Percentiles rank a stretch among this genome's conserved stretches.
Evolutionary conservation across 2,888 invertebrate genomes (phyloP).

Genomic region (Drosophila pegasa): DNA sequence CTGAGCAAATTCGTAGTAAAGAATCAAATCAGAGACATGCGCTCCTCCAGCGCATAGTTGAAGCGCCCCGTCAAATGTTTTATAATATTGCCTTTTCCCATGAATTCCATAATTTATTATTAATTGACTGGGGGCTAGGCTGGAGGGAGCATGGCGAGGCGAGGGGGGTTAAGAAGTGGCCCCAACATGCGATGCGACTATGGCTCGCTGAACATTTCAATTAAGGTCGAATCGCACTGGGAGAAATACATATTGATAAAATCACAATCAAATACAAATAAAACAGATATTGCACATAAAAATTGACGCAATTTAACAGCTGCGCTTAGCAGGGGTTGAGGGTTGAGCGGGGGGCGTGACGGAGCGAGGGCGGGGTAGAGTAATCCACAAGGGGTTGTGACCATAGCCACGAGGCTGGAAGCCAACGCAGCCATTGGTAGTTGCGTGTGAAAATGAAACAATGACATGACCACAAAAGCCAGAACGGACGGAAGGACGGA

Average conservation of each 20-base stretch:
- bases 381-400: constrained; percentile 31
- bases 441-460: constrained; percentile 79
- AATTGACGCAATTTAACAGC: constrained; percentile 68
- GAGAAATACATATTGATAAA: constrained; percentile 72
- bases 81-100: constrained; percentile 51
- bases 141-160: background rate
- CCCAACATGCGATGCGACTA: constrained; percentile 42
- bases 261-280: constrained; percentile 78
- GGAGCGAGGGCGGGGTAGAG: background rate
- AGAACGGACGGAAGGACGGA: constrained; percentile 48
- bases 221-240: constrained; percentile 49
- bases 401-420: constrained; percentile 19
- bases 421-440: constrained; percentile 35
- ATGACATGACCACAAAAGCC: constrained; percentile 75
- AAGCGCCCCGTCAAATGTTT: constrained; percentile 21
- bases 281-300: constrained; percentile 77
- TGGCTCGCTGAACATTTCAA: constrained; percentile 72
- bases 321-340: constrained; percentile 18
- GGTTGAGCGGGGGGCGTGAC: background rate
- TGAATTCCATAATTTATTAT: constrained; percentile 77
- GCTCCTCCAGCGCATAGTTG: constrained; percentile 1
- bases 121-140: constrained; percentile 62
- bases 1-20: constrained; percentile 20
- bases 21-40: constrained; percentile 38
- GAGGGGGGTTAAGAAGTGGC: constrained; percentile 24